Conservation (phyloP, 2,888 invertebrate genomes). For the Axea sp. region DNA sequence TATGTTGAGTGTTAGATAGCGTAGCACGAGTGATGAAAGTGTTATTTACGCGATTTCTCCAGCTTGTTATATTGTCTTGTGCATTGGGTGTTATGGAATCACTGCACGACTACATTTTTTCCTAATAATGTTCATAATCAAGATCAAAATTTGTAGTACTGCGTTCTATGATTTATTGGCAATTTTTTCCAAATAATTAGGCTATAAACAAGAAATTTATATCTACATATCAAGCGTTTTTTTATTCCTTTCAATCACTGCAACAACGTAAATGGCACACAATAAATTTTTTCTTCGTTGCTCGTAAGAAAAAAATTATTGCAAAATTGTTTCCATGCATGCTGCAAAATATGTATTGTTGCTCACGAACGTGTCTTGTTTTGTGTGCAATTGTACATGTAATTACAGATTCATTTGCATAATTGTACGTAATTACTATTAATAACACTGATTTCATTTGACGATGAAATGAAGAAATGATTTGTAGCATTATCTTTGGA, state of each 20-base stretch:
- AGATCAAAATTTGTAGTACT: slow-evolving; percentile 18
- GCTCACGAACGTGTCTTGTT: background rate
- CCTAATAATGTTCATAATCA: slow-evolving; percentile 15
- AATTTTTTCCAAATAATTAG: slow-evolving; percentile 9
- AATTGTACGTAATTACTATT: slow-evolving; percentile 38
- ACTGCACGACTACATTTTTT: slow-evolving; percentile 33
- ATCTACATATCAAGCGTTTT: too few species aligned
- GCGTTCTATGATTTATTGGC: slow-evolving; percentile 6
- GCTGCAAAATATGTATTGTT: slow-evolving; percentile 12
- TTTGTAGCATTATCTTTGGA: slow-evolving; percentile 26
- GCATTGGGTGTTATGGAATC: slow-evolving; percentile 22
- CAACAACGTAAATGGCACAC: background rate
- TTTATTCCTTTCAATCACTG: too few species aligned
- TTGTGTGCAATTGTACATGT: slow-evolving; percentile 1
- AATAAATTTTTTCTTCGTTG: background rate
- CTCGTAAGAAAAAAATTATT: background rate
- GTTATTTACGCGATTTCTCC: slow-evolving; percentile 58
- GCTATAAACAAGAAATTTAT: too few species aligned
- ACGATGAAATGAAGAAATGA: slow-evolving; percentile 40
- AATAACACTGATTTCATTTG: slow-evolving; percentile 43
- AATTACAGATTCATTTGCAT: slow-evolving; percentile 37
- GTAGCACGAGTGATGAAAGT: slow-evolving; percentile 38
- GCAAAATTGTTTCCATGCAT: slow-evolving; percentile 4
- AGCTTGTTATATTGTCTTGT: slow-evolving; percentile 37
- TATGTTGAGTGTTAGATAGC: slow-evolving; percentile 21